Evolutionary conservation across 2,888 invertebrate genomes (phyloP), one percentile per base, ranked within the genome.

Genomic region (Euspilapteryx auroguttella): DNA sequence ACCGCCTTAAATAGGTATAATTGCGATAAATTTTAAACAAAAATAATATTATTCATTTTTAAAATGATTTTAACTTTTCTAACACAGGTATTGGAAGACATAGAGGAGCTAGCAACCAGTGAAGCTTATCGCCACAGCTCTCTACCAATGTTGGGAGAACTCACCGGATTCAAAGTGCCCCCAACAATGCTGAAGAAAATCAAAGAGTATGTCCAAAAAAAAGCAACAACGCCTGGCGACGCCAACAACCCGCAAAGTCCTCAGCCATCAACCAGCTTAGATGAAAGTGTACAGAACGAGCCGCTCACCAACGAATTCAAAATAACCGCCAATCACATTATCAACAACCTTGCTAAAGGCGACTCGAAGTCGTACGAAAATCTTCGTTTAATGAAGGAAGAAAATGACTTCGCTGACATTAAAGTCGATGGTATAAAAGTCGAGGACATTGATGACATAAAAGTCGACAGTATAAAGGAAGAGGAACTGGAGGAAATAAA

Each of bases 161-260:
- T 89, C 34, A 80, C 82, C 33, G 89, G 89, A 1, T 90, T 90
- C 49, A 81, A 82, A 50, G 85, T 86, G 1, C 89, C 89, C 7
- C 76, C 79, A 12, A 86, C 86, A 57, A 85, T 90, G 79, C 46
- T 87, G 20, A 77, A 80, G 33, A 90, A 90, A 64, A 86, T 89
- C 50, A 83, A 82, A 40, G 61, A 75, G 1, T 86, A 83, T 46
- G 82, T 88, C 44, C 35, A 59, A 15, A 73, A 62, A 37, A 47
- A 57, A 34, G 48, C 57, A 2, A 38, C 62, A 1, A 62, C 51
- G 25, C n/a, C n/a, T n/a, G 64, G 58, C 0, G 66, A 71, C 11
- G 37, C 55, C 3, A 47, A 49, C 10, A 64, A 55, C 32, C 53
- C 49, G 0, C 56, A 62, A n/a, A 71, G 69, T 34, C 69, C 71